These are phyloP conservation scores for Lasiurus cinereus DNA, from an alignment of 2,113 vertebrate genomes.

Conservation along the genomic window DNA sequence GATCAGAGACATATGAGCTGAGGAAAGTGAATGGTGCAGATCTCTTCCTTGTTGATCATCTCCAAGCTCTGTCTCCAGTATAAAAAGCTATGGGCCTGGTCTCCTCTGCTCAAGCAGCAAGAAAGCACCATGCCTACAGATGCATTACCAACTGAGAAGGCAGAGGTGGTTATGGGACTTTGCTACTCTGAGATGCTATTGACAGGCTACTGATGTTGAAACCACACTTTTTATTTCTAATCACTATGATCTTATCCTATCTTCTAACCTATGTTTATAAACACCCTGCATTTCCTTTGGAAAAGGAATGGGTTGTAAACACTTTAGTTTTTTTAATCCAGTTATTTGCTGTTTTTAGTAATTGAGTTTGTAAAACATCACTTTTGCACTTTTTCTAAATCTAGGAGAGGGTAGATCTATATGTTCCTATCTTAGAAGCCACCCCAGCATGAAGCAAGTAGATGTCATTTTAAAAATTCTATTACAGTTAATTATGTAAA, in stretches of 20 bases:
- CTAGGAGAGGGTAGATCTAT: neutral
- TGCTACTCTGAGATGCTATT: accelerated
- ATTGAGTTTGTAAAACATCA: neutral
- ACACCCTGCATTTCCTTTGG: neutral
- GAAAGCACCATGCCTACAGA: too few relatives aligned
- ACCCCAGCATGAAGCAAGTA: neutral
- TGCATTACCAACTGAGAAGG: accelerated
- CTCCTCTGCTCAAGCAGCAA: neutral
- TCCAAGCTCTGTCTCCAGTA: too few relatives aligned
- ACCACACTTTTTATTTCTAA: neutral
- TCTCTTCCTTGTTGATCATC: accelerated
- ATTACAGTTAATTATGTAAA: conserved; percentile 73
- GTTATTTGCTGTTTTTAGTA: neutral
- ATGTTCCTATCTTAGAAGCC: neutral
- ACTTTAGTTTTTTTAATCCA: neutral
- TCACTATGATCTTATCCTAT: too few relatives aligned
- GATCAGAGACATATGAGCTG: neutral
- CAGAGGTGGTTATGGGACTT: accelerated
- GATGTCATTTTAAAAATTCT: conserved; percentile 49
- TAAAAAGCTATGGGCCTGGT: neutral
- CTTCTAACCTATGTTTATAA: neutral
- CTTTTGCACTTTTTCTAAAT: neutral
- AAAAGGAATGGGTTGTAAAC: neutral
- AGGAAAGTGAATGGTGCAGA: neutral
- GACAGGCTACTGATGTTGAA: accelerated